phyloP scores from a whole-genome alignment of 2,888 invertebrate species.

The Anthrax anthrax region DNA sequence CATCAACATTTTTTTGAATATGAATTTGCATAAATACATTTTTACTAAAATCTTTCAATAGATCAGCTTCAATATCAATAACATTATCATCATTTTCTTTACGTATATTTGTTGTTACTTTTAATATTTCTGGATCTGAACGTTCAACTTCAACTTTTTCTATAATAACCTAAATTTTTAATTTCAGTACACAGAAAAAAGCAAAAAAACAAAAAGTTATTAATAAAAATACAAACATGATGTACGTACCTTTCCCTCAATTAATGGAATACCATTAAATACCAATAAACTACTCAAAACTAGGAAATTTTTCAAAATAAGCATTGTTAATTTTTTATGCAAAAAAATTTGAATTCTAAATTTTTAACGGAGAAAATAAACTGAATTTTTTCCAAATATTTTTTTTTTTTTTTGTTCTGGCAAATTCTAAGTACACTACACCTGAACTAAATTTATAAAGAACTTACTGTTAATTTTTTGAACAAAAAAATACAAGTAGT shows the following conservation, averaged over 20 bases:
- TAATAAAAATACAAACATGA: not conserved
- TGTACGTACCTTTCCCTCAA: not conserved
- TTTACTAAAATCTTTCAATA: conserved; percentile 4
- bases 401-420: too few relatives aligned
- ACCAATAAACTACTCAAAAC: too few relatives aligned
- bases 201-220: not conserved
- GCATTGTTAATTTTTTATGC: too few relatives aligned
- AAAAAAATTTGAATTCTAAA: too few relatives aligned
- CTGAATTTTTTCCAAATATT: too few relatives aligned
- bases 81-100: conserved; percentile 4
- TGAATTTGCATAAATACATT: conserved; percentile 9
- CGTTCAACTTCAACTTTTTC: conserved; percentile 4
- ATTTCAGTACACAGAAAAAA: not conserved
- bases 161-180: not conserved
- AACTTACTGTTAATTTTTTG: too few relatives aligned
- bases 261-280: not conserved
- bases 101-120: conserved; percentile 5
- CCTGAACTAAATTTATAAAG: too few relatives aligned
- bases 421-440: too few relatives aligned
- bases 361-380: too few relatives aligned
- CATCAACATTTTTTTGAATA: conserved; percentile 4
- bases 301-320: too few relatives aligned
- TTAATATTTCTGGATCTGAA: conserved; percentile 6
- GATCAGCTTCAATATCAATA: conserved; percentile 8
- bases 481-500: too few relatives aligned